phyloP scores from a whole-genome alignment of 1,140 invertebrate species.

The Kradibia gibbosae region DNA sequence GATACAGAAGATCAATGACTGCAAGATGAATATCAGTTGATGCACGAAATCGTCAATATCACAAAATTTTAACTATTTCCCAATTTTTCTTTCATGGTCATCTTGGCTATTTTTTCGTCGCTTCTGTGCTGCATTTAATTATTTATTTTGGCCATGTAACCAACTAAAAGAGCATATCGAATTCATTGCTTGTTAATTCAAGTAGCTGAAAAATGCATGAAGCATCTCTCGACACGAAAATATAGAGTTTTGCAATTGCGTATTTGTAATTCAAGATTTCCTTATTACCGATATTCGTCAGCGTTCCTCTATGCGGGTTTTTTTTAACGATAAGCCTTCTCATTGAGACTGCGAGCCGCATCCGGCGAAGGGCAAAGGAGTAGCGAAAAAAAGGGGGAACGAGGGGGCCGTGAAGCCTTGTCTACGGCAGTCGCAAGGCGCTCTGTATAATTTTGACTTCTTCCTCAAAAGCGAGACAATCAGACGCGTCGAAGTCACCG shows the following conservation, averaged over 20 bases:
- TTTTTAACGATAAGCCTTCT: not conserved
- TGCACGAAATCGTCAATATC: too few species aligned
- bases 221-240: not conserved
- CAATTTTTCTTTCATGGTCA: too few species aligned
- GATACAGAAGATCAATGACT: too few species aligned
- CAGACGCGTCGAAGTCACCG: not conserved
- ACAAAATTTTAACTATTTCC: too few species aligned
- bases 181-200: too few species aligned
- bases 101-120: too few species aligned
- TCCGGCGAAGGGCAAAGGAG: not conserved
- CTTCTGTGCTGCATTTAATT: too few species aligned
- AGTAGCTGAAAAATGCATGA: not conserved
- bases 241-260: too few species aligned
- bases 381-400: not conserved
- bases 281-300: not conserved
- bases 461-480: conserved; percentile 6
- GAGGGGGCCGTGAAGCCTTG: not conserved
- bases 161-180: too few species aligned
- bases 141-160: too few species aligned
- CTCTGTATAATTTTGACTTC: conserved; percentile 19
- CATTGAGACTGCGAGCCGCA: not conserved
- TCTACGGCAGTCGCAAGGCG: not conserved
- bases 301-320: too few species aligned
- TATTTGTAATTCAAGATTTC: not conserved
- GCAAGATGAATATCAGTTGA: too few species aligned